Percentiles rank a stretch among this genome's conserved stretches.
Evolutionary conservation across 1,140 invertebrate genomes (phyloP).

Genomic region (Harpegnathos saltator): DNA sequence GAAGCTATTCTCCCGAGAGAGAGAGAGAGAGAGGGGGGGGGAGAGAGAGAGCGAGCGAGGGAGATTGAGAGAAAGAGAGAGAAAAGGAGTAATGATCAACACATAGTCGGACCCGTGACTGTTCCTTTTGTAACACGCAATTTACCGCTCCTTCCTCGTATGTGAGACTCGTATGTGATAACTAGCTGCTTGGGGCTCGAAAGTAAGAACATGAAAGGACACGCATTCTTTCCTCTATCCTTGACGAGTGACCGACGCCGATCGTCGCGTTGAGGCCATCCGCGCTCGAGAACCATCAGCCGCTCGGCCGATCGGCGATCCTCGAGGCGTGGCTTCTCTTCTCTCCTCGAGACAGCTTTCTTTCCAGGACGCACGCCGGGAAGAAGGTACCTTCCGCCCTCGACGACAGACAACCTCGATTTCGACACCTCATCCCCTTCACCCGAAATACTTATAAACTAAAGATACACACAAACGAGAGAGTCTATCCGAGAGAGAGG

Average conservation of each 20-base stretch:
- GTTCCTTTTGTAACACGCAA: conserved; percentile 79
- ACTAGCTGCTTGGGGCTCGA: conserved; percentile 85
- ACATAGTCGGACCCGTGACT: conserved; percentile 42
- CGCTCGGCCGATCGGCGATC: conserved; percentile 38
- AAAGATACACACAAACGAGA: conserved; percentile 1
- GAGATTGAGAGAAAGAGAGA: no score
- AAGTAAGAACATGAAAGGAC: conserved; percentile 81
- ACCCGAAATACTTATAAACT: conserved; percentile 14
- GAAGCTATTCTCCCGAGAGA: no score
- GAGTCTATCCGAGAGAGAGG: background rate
- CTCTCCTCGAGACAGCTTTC: conserved; percentile 27
- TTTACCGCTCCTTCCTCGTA: conserved; percentile 79
- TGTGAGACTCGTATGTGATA: conserved; percentile 81
- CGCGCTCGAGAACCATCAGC: conserved; percentile 43
- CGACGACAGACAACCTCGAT: conserved; percentile 4
- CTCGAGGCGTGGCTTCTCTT: conserved; percentile 22
- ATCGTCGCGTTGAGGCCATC: conserved; percentile 15
- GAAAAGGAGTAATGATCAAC: no score
- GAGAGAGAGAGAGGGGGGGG: no score
- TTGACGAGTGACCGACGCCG: conserved; percentile 48
- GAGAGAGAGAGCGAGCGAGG: no score
- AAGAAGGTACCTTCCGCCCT: conserved; percentile 24
- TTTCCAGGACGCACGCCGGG: conserved; percentile 58
- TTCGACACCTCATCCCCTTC: background rate
- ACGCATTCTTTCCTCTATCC: conserved; percentile 64